Evolutionary conservation across 2,888 invertebrate genomes (phyloP), one percentile per base, ranked within the genome.

Genomic region (Tanypteryx hageni): DNA sequence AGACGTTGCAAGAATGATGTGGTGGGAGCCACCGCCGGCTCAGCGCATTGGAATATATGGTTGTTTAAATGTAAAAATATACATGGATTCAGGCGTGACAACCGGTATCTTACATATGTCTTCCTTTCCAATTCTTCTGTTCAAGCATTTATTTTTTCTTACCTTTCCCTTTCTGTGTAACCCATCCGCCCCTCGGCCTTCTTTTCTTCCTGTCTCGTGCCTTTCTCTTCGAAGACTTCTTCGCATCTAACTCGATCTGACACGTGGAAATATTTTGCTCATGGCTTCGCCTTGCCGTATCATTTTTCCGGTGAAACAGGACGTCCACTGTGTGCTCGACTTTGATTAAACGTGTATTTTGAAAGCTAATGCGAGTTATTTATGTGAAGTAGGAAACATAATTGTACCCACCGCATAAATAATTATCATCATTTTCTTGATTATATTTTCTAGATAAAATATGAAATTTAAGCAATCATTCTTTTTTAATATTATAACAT

Each of bases 1-100:
- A 9, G 18, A 68, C 68, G 68, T 68, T 68, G 76, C 76, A 76
- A 27, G 8, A 27, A 7, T 5, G 27, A 7, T 27, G 76, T 27
- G 22, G 76, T 11, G 27, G 27, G 10, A n/a, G 64, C 7, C 7
- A 14, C n/a, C 8, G 76, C 22, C 22, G 22, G 76, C 76, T 76
- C 76, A 76, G 76, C 76, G 13, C 13, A 3, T 18, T 27, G 27
- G 76, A 76, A 76, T 76, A 76, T 76, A 76, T 76, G 22, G 13
- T 27, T 22, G 22, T 76, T 76, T 76, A 76, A 27, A 76, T 76
- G 76, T 76, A 76, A 76, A 76, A 76, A 76, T 76, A 76, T 76
- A 76, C 76, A 76, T 76, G 76, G 27, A 76, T 76, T 76, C 76
- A 76, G 76, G 44, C 22, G 13, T 76, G 22, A 22, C 76, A 76